Evolutionary conservation across 1,140 invertebrate genomes (phyloP), one percentile per base, ranked within the genome.

Genomic region (Acromyrmex charruanus): DNA sequence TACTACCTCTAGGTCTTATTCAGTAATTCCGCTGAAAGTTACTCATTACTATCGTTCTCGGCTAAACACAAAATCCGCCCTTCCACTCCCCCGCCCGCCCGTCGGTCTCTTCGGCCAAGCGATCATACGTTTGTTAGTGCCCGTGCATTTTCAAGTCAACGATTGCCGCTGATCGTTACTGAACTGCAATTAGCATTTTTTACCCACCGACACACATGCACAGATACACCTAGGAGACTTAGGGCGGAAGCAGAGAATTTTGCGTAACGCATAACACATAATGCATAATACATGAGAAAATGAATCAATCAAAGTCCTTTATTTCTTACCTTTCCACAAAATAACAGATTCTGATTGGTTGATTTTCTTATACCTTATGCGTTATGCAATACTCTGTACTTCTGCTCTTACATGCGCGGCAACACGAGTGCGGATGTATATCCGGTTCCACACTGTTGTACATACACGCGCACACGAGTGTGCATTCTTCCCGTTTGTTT

Each of bases 1-100:
- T 99, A 98, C 96, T 95, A 95, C 93, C 93, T 95, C 95, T 95
- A 95, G 96, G 96, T 96, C 95, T 96, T 96, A 96, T 89, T 95
- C 95, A 95, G 91, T 93, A 92, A 93, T 93, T 92, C 89, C 89
- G 90, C 88, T 94, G 88, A 94, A 94, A 93, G 90, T 91, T 88
- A 90, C 85, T 85, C 86, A 87, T 88, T 87, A 77, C 58, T 77
- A 85, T 87, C 79, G 84, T 89, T 89, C 58, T 77, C 86, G 81
- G 68, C 55, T 74, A 72, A 79, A 88, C 87, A 89, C 85, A 87
- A 35, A 35, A 44, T 61, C 85, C 63, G 87, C 85, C 58, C 87
- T 44, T 81, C 79, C 63, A 71, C 69, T 79, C 55, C 55, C 80
- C 49, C 75, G 86, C 77, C 55, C 72, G 66, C 66, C 58, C 77